Base-by-base conservation (phyloP, 1,140 invertebrate genomes). In the Thaumatotibia leucotreta region DNA sequence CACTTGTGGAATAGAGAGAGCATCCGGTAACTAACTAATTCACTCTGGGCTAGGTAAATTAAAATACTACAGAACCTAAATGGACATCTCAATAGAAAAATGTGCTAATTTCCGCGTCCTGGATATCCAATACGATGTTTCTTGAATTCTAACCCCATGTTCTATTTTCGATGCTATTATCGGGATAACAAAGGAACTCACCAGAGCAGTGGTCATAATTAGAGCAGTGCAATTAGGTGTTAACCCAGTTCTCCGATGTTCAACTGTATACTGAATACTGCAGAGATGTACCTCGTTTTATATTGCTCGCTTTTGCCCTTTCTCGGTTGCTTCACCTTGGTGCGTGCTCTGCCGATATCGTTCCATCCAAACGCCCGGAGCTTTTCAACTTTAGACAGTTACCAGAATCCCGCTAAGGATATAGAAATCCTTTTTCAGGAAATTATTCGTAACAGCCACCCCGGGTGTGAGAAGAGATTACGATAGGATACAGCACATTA, bases 261-360 rank as follows among this genome's bases (percentile, higher is more conserved):
- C 72, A 74, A 69, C 73, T 73, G 76, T 79, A 75, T 69, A 73
- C 79, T 67, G 84, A 88, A 86, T 88, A 88, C 73, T 31, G 70
- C 67, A 79, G 80, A 74, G 88, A 88, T 87, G 85, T 87, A 77
- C 81, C 79, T 77, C 82, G 81, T 85, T 88, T 88, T 90, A 90
- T 90, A 90, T 87, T 84, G 79, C 72, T 79, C 84, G 74, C 82
- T 64, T 80, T 81, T 84, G 86, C 84, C 88, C 86, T 90, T 90
- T 88, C 86, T 83, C 81, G 76, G 77, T 86, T 86, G 83, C 84
- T 67, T 90, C 84, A 90, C 88, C 85, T 88, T 90, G 39, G 84
- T 86, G 84, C 85, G 79, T 82, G 76, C 71, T 72, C 67, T 62
- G 33, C 68, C 65, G 70, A 69, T 77, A 79, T 84, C 82, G 80